Evolutionary conservation across 1,140 invertebrate genomes (phyloP).

Genomic region (Onthophagus taurus): DNA sequence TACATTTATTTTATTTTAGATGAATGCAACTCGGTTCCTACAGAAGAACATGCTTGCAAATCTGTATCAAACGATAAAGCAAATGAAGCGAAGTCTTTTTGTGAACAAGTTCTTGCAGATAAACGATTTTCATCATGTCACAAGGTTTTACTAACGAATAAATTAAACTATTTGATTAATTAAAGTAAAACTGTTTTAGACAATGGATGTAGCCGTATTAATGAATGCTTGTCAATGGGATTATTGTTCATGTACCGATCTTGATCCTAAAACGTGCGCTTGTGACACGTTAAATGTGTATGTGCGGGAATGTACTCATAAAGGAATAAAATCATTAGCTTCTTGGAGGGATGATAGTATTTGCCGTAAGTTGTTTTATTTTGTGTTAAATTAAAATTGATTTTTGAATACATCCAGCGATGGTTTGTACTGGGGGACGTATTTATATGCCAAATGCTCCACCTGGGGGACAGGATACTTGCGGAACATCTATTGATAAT

Average conservation of each 20-base stretch:
- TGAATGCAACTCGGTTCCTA: conserved; percentile 47
- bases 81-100: conserved; percentile 48
- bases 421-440: conserved; percentile 56
- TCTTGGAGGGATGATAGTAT: conserved; percentile 63
- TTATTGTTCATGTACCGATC: conserved; percentile 58
- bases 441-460: conserved; percentile 63
- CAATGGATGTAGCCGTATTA: conserved; percentile 46
- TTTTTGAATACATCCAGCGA: conserved; percentile 54
- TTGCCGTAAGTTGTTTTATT: conserved; percentile 58
- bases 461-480: conserved; percentile 39
- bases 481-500: conserved; percentile 32
- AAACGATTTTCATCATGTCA: conserved; percentile 53
- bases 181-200: conserved; percentile 29
- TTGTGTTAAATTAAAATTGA: conserved; percentile 3
- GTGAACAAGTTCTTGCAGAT: conserved; percentile 51
- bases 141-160: conserved; percentile 33
- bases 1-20: conserved; percentile 36
- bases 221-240: conserved; percentile 64
- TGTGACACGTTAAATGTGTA: conserved; percentile 70
- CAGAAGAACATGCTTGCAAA: conserved; percentile 42
- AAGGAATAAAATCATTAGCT: conserved; percentile 48
- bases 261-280: conserved; percentile 52
- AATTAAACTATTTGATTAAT: background rate
- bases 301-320: conserved; percentile 61
- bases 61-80: conserved; percentile 24